Evolutionary conservation across 64 coral and sea anemone genomes (phyloP).

Genomic region (Actinia equina): DNA sequence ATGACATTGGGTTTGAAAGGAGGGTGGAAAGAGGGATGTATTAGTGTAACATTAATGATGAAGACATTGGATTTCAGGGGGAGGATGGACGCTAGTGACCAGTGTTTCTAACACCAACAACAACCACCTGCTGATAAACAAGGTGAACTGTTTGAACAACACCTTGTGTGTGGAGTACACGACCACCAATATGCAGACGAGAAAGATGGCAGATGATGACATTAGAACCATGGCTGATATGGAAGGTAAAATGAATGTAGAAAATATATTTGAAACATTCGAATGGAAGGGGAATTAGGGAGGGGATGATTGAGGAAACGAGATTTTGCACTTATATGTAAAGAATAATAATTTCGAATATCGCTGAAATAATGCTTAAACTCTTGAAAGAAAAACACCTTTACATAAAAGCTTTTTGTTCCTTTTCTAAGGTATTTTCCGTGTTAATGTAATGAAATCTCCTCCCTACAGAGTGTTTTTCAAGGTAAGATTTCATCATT

Average conservation of each 20-base stretch:
- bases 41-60: background rate
- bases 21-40: background rate
- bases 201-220: background rate
- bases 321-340: too few species aligned
- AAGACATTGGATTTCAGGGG: background rate
- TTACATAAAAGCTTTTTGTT: too few species aligned
- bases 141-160: conserved; percentile 10
- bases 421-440: background rate
- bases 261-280: background rate
- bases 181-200: background rate
- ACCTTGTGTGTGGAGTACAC: background rate
- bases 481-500: too few species aligned
- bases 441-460: background rate
- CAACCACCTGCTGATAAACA: background rate
- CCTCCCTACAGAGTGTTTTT: background rate
- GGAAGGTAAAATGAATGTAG: background rate
- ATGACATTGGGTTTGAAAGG: too few species aligned
- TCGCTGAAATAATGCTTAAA: too few species aligned
- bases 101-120: background rate
- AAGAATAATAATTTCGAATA: too few species aligned
- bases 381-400: too few species aligned
- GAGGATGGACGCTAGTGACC: background rate
- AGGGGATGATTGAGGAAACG: too few species aligned
- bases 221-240: background rate
- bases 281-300: too few species aligned